Conservation (phyloP, 2,888 invertebrate species). For the Alentia gelatinosa region DNA sequence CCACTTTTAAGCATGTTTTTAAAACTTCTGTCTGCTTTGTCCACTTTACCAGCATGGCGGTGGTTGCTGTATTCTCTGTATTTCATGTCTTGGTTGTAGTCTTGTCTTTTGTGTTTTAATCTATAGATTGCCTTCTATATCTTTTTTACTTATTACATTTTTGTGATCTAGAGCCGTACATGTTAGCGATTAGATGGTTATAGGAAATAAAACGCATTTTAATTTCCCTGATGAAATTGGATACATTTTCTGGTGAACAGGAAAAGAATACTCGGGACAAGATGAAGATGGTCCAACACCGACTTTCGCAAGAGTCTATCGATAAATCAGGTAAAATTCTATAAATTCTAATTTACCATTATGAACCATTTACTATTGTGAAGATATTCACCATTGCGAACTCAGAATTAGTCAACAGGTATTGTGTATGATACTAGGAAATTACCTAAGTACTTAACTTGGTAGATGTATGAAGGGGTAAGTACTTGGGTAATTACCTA, state of each 20-base stretch:
- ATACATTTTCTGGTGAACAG: slow-evolving; percentile 57
- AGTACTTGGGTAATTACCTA: too few relatives aligned
- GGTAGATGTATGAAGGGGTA: too few relatives aligned
- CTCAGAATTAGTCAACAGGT: too few relatives aligned
- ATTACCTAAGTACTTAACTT: too few relatives aligned
- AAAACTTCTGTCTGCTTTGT: not conserved
- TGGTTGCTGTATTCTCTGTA: not conserved
- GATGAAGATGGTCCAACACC: slow-evolving; percentile 69
- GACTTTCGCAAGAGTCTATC: slow-evolving; percentile 46
- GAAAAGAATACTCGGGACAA: slow-evolving; percentile 68
- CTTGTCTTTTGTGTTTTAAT: not conserved
- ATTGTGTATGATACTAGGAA: too few relatives aligned
- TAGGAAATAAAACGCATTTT: not conserved
- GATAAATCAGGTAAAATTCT: not conserved
- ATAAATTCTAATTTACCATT: not conserved
- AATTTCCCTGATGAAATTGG: not conserved
- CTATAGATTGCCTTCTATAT: not conserved
- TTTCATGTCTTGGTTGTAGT: not conserved
- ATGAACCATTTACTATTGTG: not conserved
- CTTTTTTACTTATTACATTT: too few relatives aligned
- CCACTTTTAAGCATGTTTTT: not conserved
- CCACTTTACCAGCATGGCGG: not conserved
- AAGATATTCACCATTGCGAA: too few relatives aligned
- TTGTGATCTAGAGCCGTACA: not conserved
- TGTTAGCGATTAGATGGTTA: not conserved